Percentiles rank a stretch among this genome's conserved stretches.
These are phyloP conservation scores for Tupaia chinensis DNA, from an alignment of 2,113 vertebrate species.

Conservation along the genomic window DNA sequence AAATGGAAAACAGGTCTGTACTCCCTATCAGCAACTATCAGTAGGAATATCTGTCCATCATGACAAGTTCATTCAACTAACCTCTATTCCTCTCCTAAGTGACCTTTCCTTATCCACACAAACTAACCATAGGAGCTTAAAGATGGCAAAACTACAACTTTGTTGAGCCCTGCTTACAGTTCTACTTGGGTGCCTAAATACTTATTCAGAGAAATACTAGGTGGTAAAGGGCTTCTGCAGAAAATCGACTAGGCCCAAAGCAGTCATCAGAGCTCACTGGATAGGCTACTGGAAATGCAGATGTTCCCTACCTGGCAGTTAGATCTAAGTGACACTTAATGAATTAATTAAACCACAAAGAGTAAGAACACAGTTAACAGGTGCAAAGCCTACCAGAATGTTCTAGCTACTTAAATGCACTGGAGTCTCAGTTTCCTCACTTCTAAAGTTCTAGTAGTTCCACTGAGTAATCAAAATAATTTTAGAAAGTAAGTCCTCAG, in stretches of 20 bases:
- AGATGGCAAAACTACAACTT: slow-evolving; percentile 20
- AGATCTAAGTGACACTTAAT: slow-evolving; percentile 15
- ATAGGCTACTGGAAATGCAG: slow-evolving; percentile 32
- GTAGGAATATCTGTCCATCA: background rate
- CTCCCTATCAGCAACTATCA: background rate
- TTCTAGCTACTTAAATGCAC: background rate
- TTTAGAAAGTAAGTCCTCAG: slow-evolving; percentile 51
- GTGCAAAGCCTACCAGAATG: background rate
- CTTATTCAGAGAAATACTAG: slow-evolving; percentile 38
- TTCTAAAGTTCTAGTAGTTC: slow-evolving; percentile 22
- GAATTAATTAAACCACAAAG: slow-evolving; percentile 17
- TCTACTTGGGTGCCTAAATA: slow-evolving; percentile 25
- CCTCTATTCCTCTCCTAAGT: background rate
- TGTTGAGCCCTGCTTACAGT: background rate
- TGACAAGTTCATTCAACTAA: background rate
- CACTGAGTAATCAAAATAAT: slow-evolving; percentile 37
- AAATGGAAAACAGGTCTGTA: slow-evolving; percentile 4
- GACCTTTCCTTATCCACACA: background rate
- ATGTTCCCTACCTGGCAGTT: background rate
- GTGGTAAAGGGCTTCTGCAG: slow-evolving; percentile 35
- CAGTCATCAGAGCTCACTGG: slow-evolving; percentile 19
- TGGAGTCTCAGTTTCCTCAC: background rate
- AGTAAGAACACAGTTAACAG: slow-evolving; percentile 41
- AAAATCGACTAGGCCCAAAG: slow-evolving; percentile 6
- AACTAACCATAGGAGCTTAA: background rate